Evolutionary conservation across 2,888 invertebrate species (phyloP).

Genomic region (Netelia inedita): DNA sequence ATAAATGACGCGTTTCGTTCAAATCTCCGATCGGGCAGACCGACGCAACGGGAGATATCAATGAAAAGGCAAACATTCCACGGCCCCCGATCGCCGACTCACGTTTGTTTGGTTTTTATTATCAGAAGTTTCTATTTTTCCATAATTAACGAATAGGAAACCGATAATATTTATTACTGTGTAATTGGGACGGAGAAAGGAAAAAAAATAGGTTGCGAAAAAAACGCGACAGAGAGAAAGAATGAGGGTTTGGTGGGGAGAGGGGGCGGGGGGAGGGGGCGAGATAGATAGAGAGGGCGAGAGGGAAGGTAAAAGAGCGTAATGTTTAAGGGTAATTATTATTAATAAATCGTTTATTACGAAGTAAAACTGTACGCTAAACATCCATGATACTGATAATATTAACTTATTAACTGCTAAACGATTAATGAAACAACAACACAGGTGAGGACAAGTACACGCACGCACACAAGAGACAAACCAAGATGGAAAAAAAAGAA

Average conservation of each 20-base stretch:
- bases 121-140: conserved; percentile 85
- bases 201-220: conserved; percentile 27
- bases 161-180: conserved; percentile 83
- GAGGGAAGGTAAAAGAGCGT: conserved; percentile 58
- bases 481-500: conserved; percentile 24
- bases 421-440: conserved; percentile 51
- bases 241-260: conserved; percentile 56
- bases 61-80: conserved; percentile 36
- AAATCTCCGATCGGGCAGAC: conserved; percentile 21
- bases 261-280: conserved; percentile 60
- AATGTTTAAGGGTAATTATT: conserved; percentile 74
- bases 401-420: conserved; percentile 67
- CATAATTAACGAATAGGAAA: conserved; percentile 82
- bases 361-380: conserved; percentile 72
- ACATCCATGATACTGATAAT: conserved; percentile 75
- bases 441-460: conserved; percentile 37
- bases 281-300: conserved; percentile 51
- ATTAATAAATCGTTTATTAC: conserved; percentile 72
- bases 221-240: conserved; percentile 55
- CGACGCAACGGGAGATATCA: neutral
- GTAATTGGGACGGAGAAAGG: conserved; percentile 45
- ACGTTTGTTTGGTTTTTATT: conserved; percentile 85
- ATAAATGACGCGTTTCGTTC: conserved; percentile 29
- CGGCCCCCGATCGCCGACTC: conserved; percentile 74
- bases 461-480: conserved; percentile 38